Evolutionary conservation across 2,888 invertebrate genomes (phyloP), one percentile per base, ranked within the genome.

Genomic region (Cynaeus angustus): DNA sequence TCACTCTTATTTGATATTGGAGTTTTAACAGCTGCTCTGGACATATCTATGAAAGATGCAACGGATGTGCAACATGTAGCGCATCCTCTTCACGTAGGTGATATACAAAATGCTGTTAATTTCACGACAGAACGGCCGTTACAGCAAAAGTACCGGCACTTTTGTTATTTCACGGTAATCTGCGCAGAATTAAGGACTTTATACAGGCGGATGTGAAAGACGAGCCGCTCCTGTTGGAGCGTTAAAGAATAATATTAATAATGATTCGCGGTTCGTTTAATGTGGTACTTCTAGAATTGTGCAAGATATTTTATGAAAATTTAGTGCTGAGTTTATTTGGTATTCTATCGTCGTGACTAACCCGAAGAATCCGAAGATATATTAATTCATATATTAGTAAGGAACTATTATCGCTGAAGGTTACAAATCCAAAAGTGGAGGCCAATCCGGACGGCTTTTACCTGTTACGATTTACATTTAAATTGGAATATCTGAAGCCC

Each of bases 381-480:
- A 62, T 62, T 62, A 68, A 62, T 61, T 68, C 43, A 13, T 62
- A 38, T 45, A 68, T 68, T 67, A 59, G 65, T 30, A 30, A 45
- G 33, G 50, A 58, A 67, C 50, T 41, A 48, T 59, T 45, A 68
- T 55, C 52, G 37, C 37, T 67, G 52, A 53, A 68, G 46, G 55
- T 59, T 61, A 28, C 16, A 10, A 28, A 68, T 59, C 41, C 59
- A 43, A 46, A 26, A 13, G 50, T 67, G 28, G 48, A 28, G 28
- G 28, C 56, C 66, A 58, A 56, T 65, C 65, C 10, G 30, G 28
- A 14, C 48, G 16, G 3, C 53, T 16, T 16, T 37, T 66, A 68
- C 67, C 67, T 61, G 46, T 13, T 21, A 55, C 37, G 55, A 68
- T 68, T 68, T 64, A 48, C 64, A 68, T 68, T 68, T 68, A 68